Conservation (phyloP, 92 coral and sea anemone genomes). For the Palythoa grandiflora region DNA sequence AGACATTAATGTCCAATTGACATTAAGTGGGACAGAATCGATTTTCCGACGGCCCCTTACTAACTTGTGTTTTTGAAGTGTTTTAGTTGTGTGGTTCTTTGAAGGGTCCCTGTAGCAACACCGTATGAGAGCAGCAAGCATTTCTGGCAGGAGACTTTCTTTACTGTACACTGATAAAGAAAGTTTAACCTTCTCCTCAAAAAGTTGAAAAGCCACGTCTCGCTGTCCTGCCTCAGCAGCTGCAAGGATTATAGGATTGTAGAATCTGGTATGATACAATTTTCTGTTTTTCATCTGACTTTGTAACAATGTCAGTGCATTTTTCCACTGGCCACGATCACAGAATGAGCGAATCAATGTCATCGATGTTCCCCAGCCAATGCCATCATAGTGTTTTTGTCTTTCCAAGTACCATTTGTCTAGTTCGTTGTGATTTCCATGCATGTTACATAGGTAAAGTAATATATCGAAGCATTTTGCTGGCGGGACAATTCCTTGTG, state of each 20-base stretch:
- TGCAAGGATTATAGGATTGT: slow-evolving; percentile 72
- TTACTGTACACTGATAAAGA: slow-evolving; percentile 57
- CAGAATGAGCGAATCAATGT: slow-evolving; percentile 88
- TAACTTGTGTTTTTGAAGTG: slow-evolving; percentile 1
- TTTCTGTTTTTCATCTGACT: slow-evolving; percentile 52
- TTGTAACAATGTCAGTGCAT: slow-evolving; percentile 67
- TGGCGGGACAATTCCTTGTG: slow-evolving; percentile 32
- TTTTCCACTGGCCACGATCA: slow-evolving; percentile 66
- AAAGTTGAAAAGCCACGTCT: slow-evolving; percentile 78
- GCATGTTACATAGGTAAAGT: slow-evolving; percentile 63
- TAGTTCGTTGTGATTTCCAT: slow-evolving; percentile 70
- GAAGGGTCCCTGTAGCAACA: slow-evolving; percentile 43
- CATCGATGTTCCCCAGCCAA: slow-evolving; percentile 84
- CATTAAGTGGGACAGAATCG: no score
- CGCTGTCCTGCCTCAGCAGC: slow-evolving; percentile 72
- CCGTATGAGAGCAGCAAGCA: slow-evolving; percentile 79
- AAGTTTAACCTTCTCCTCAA: slow-evolving; percentile 75
- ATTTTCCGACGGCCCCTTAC: background rate
- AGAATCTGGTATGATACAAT: slow-evolving; percentile 81
- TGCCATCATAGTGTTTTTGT: slow-evolving; percentile 50
- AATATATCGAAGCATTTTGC: slow-evolving; percentile 61
- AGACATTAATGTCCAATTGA: no score
- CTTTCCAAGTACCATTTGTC: slow-evolving; percentile 71
- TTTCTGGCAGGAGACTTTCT: slow-evolving; percentile 61
- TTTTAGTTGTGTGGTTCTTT: background rate